Evolutionary conservation across 2,113 vertebrate genomes (phyloP).

Genomic region (Girardinichthys multiradiatus): DNA sequence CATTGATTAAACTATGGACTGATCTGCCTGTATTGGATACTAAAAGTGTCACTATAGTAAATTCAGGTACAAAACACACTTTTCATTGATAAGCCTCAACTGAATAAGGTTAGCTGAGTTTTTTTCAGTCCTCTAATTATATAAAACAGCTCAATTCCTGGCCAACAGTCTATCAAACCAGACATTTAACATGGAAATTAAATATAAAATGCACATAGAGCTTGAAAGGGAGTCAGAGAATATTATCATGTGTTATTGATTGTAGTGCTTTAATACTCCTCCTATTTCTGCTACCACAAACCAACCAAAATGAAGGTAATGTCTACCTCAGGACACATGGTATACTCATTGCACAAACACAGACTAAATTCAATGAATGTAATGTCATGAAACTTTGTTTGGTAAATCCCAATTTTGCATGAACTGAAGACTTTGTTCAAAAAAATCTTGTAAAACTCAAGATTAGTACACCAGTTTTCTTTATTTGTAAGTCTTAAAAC

Average conservation of each 20-base stretch:
- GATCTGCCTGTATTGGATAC: too few relatives aligned
- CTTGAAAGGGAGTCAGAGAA: slow-evolving; percentile 17
- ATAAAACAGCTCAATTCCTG: slow-evolving; percentile 19
- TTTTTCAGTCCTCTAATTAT: slow-evolving; percentile 9
- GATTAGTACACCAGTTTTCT: too few relatives aligned
- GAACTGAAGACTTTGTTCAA: neutral
- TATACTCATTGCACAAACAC: neutral
- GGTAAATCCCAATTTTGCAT: neutral
- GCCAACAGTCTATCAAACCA: slow-evolving; percentile 39
- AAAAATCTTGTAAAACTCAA: neutral
- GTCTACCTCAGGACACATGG: neutral
- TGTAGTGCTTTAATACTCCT: neutral
- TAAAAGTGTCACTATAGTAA: too few relatives aligned
- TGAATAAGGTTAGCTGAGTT: slow-evolving; percentile 17
- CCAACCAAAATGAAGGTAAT: neutral
- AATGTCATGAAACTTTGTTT: neutral
- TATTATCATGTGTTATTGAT: slow-evolving; percentile 30
- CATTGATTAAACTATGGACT: too few relatives aligned
- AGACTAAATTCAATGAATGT: neutral
- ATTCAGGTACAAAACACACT: slow-evolving; percentile 16
- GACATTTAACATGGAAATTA: slow-evolving; percentile 49
- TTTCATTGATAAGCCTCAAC: slow-evolving; percentile 26
- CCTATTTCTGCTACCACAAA: neutral
- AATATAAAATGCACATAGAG: slow-evolving; percentile 43
- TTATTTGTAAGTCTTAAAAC: too few relatives aligned